Base-by-base conservation (phyloP, 2,888 invertebrate species). In the Mythimna vitellina region DNA sequence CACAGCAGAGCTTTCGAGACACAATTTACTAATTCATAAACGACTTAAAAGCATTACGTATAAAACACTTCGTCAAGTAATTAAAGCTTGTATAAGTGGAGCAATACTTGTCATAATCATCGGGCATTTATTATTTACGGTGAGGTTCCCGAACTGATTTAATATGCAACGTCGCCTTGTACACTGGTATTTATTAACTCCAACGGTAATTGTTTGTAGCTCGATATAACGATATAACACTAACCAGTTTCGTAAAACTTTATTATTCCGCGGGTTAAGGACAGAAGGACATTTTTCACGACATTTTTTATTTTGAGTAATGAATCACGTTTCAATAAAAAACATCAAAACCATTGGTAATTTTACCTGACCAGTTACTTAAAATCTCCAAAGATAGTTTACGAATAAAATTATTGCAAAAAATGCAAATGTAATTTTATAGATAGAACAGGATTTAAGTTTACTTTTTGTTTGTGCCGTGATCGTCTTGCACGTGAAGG, bases 401-500 rank as follows among this genome's bases (percentile, higher is more conserved):
- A 77, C 82, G 81, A 85, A 85, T 82, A 75, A 83, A 85, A 83
- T 84, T 76, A 87, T 84, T 84, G 85, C 84, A 88, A 88, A 92
- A 91, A 92, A 91, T 90, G 90, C 88, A 92, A 93, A 91, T 91
- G 90, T 92, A 87, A 90, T 91, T 92, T 92, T 94, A 93, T 92
- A 93, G 92, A 93, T 93, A 93, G 91, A 93, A 94, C 95, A 94
- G 93, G 95, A 94, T 94, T 94, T 92, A 90, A 84, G 91, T 90
- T 86, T 80, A 89, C 91, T 94, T 95, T 94, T 95, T 94, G 92
- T 91, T 88, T 87, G 88, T 87, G 90, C 89, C 86, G 90, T 89
- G 93, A 90, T 91, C 91, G 93, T 83, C 68, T 84, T 85, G 91
- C 89, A 92, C 94, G 94, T 92, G 95, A 93, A 92, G 94, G 94